Evolutionary conservation across 1,140 invertebrate genomes (phyloP).

Genomic region (Drosophila sp.): DNA sequence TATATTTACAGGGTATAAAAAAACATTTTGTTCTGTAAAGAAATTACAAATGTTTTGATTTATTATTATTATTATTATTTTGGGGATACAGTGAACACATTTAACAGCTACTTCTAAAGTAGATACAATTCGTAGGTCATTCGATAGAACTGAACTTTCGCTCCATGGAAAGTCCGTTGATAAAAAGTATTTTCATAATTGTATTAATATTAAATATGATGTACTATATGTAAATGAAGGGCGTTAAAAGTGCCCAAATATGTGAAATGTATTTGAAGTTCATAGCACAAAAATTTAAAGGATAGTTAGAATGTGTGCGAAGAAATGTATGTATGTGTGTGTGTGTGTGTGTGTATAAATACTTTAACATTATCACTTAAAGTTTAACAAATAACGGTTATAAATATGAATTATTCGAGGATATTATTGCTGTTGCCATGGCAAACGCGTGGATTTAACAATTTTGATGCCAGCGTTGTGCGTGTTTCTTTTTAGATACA

Average conservation of each 20-base stretch:
- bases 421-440: slow-evolving; percentile 52
- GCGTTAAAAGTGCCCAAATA: too few species aligned
- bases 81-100: slow-evolving; percentile 59
- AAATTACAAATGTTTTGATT: slow-evolving; percentile 62
- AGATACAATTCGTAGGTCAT: slow-evolving; percentile 50
- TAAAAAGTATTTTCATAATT: slow-evolving; percentile 20
- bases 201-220: slow-evolving; percentile 26
- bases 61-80: slow-evolving; percentile 32
- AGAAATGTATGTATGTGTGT: slow-evolving; percentile 15
- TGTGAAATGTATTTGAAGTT: slow-evolving; percentile 23
- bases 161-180: slow-evolving; percentile 21
- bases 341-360: slow-evolving; percentile 37
- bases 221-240: slow-evolving; percentile 14
- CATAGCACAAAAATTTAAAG: slow-evolving; percentile 13
- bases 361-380: slow-evolving; percentile 52
- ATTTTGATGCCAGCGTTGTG: slow-evolving; percentile 44
- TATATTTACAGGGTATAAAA: background rate
- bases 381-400: slow-evolving; percentile 52
- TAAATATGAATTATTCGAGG: slow-evolving; percentile 35
- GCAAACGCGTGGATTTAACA: slow-evolving; percentile 22
- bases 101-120: slow-evolving; percentile 73
- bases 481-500: slow-evolving; percentile 56
- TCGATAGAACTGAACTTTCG: slow-evolving; percentile 32
- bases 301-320: slow-evolving; percentile 34
- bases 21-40: slow-evolving; percentile 36